phyloP scores from a whole-genome alignment of 2,113 vertebrate genomes.

The Psilopogon haemacephalus region DNA sequence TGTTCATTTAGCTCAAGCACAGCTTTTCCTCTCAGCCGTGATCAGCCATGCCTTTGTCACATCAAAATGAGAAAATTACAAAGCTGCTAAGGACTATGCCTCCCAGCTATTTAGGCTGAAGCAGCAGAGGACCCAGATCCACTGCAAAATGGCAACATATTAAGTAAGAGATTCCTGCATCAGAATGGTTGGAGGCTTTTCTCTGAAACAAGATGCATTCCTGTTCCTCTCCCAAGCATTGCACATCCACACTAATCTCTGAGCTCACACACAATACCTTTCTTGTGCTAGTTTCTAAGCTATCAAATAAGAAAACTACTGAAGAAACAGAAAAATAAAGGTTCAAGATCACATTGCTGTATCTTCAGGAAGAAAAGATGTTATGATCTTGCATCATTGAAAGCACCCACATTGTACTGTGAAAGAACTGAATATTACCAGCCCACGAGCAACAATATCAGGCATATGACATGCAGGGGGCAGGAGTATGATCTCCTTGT shows the following conservation, averaged over 20 bases:
- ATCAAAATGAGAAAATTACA: neutral
- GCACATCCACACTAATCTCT: neutral
- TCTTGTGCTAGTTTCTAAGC: neutral
- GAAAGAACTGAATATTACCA: neutral
- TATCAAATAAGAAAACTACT: neutral
- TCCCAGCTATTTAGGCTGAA: neutral
- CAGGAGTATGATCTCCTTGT: neutral
- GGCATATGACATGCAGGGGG: neutral
- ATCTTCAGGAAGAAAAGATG: neutral
- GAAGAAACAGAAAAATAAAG: neutral
- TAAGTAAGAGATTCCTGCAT: neutral
- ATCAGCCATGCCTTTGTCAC: neutral
- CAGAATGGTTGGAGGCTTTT: neutral
- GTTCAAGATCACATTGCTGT: neutral
- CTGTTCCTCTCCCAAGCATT: neutral
- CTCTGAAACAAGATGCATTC: neutral
- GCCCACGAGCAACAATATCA: neutral
- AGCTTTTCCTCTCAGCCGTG: neutral
- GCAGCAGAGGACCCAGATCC: accelerated
- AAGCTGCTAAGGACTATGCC: neutral
- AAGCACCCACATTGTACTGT: neutral
- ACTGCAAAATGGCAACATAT: neutral
- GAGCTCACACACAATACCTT: neutral
- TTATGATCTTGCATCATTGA: neutral
- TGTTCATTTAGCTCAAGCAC: neutral